Evolutionary conservation across 2,888 invertebrate species (phyloP).

Genomic region (Neoascia interrupta): DNA sequence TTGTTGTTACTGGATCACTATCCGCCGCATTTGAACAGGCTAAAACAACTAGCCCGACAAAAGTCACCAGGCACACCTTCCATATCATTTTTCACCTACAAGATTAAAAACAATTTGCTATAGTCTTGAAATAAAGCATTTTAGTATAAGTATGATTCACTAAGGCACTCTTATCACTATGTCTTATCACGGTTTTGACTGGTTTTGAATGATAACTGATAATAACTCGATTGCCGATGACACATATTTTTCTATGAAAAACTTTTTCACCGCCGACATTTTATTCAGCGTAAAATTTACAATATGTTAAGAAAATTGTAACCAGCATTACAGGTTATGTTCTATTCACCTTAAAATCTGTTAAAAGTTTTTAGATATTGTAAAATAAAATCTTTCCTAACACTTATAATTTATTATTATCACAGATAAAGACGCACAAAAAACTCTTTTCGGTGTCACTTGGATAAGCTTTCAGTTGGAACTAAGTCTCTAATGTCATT

Average conservation of each 20-base stretch:
- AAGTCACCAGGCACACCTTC: constrained; percentile 19
- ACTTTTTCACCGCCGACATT: too few species aligned
- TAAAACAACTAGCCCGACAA: constrained; percentile 9
- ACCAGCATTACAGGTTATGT: neutral
- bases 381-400: neutral
- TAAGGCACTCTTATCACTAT: constrained; percentile 17
- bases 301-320: neutral
- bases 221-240: constrained; percentile 32
- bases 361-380: neutral
- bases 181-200: constrained; percentile 33
- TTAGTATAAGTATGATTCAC: constrained; percentile 50
- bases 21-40: constrained; percentile 28
- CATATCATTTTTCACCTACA: constrained; percentile 46
- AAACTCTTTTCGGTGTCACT: neutral
- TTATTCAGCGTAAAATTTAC: too few species aligned
- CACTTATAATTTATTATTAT: neutral
- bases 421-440: constrained; percentile 9
- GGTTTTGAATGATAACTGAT: too few species aligned
- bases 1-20: neutral
- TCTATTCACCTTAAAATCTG: constrained; percentile 7
- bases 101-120: constrained; percentile 1
- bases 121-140: constrained; percentile 7
- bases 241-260: constrained; percentile 15
- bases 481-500: constrained; percentile 34
- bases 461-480: constrained; percentile 10